Evolutionary conservation across 1,140 invertebrate genomes (phyloP).

Genomic region (Centruroides sculpturatus): DNA sequence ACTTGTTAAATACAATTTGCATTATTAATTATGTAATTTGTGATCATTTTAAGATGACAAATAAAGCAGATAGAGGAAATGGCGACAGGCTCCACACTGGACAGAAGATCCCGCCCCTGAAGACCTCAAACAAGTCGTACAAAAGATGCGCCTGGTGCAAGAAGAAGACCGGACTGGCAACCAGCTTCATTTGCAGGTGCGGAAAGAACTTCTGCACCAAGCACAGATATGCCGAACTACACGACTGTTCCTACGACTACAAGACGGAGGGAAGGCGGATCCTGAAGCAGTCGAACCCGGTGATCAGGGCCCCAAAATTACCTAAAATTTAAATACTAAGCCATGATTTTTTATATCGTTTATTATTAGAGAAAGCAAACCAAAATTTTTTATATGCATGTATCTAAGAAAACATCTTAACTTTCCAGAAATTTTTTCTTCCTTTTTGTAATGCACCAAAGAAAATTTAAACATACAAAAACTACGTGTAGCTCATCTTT

Average conservation of each 20-base stretch:
- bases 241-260: conserved; percentile 63
- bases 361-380: no score
- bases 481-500: no score
- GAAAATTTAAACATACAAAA: no score
- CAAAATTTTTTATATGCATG: no score
- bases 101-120: conserved; percentile 8
- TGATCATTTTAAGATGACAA: not conserved
- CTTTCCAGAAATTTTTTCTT: no score
- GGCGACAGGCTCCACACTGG: not conserved
- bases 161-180: conserved; percentile 52
- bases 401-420: no score
- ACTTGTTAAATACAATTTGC: no score
- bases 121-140: conserved; percentile 21
- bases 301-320: conserved; percentile 51
- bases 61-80: not conserved
- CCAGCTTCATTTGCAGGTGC: conserved; percentile 55
- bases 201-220: conserved; percentile 53
- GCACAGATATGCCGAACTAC: conserved; percentile 61
- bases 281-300: conserved; percentile 47
- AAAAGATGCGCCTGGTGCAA: conserved; percentile 47
- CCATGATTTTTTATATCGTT: no score
- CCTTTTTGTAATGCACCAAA: no score
- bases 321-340: conserved; percentile 44
- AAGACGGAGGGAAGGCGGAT: conserved; percentile 49
- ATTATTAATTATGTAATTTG: no score